Base-by-base conservation (phyloP, 1,140 invertebrate species). In the Hycleus phaleratus region DNA sequence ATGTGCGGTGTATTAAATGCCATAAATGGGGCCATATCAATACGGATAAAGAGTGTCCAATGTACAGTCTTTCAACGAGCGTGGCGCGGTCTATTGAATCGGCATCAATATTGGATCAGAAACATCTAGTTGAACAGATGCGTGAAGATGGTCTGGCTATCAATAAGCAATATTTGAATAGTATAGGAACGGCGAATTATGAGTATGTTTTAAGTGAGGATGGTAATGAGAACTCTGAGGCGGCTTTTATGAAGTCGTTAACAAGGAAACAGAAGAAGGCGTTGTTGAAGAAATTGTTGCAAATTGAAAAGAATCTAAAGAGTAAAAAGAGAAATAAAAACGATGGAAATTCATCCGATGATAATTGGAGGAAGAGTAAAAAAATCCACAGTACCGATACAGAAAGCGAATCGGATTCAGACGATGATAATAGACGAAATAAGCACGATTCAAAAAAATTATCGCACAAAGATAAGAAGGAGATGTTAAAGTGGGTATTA, bases 1-100 rank as follows among this genome's bases (percentile, higher is more conserved):
- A 99, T 81, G 95, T 98, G 0, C 81, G 95, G 11, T 99, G 97
- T 71, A 93, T 99, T 38, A 98, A 98, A 74, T 99, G 97, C 73
- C 91, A 97, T 67, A 97, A 97, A 73, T 99, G 97, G 95, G 97
- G 97, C 4, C 97, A 99, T 71, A 95, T 99, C 43, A 99, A 99
- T 73, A 99, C 97, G 71, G 87, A 93, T 69, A 91, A 89, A 74
- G 95, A 95, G 76, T 98, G 95, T 78, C 90, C 91, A 38, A 81
- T 98, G 74, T 97, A 93, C 65, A 90, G 90, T 70, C 81, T 93
- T 67, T 87, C 88, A 3, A 86, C 88, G 79, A 78, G 84, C 75
- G 74, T 82, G 65, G 78, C 79, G 71, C 80, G 81, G 71, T 76
- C 84, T 74, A 72, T 78, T 24, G 77, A 79, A 64, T 75, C 77